Percentiles rank a stretch among this genome's conserved stretches.
These are phyloP conservation scores for Stictocephala bisonia DNA, from an alignment of 2,888 invertebrate genomes.

Conservation along the genomic window DNA sequence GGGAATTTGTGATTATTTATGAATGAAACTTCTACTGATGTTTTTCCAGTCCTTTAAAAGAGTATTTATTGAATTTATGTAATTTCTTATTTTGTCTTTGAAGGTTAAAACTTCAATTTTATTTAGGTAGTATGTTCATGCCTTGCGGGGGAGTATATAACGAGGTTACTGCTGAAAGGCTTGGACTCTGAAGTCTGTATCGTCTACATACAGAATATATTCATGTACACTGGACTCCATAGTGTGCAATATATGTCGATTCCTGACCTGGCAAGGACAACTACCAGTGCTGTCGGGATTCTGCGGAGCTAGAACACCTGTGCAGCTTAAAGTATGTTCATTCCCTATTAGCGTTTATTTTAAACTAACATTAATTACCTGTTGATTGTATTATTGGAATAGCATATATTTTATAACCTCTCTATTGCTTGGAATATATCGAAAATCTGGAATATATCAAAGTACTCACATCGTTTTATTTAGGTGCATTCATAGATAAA, in stretches of 20 bases:
- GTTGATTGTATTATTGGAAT: too few species aligned
- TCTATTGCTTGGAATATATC: too few species aligned
- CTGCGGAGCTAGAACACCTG: conserved; percentile 32
- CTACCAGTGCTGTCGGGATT: conserved; percentile 31
- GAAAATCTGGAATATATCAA: too few species aligned
- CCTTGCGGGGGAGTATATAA: conserved; percentile 95
- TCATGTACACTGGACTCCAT: conserved; percentile 96
- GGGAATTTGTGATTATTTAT: too few species aligned
- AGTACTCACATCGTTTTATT: too few species aligned
- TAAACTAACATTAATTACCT: background rate
- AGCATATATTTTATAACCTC: too few species aligned
- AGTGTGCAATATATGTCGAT: conserved; percentile 82
- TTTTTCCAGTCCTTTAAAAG: too few species aligned
- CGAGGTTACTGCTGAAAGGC: conserved; percentile 90
- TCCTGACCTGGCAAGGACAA: conserved; percentile 66
- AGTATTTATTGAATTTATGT: too few species aligned
- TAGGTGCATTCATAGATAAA: too few species aligned
- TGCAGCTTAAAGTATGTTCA: conserved; percentile 47
- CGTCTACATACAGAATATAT: conserved; percentile 93
- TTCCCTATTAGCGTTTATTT: background rate
- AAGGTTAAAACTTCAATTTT: conserved; percentile 67
- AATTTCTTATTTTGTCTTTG: too few species aligned
- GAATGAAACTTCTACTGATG: too few species aligned
- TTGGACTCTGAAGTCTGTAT: conserved; percentile 81
- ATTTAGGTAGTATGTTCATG: conserved; percentile 92